Conservation (phyloP, 2,797 vertebrate species). For the Simalia tracyae region DNA sequence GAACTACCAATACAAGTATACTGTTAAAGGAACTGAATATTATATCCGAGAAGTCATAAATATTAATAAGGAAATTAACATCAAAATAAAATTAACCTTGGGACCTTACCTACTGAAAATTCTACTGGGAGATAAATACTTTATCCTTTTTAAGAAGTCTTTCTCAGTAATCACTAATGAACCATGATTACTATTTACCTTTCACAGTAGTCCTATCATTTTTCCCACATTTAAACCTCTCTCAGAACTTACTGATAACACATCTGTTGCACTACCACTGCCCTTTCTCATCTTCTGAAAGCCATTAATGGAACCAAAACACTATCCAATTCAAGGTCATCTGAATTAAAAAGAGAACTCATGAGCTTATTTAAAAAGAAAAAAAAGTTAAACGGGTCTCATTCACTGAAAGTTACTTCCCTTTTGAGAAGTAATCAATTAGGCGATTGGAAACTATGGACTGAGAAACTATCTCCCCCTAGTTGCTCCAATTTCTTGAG, state of each 20-base stretch:
- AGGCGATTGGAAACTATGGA: background rate
- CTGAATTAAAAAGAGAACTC: background rate
- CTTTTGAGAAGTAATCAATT: background rate
- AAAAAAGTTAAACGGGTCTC: background rate
- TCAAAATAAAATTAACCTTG: constrained; percentile 59
- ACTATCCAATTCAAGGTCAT: background rate
- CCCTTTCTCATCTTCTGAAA: background rate
- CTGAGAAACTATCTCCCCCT: background rate
- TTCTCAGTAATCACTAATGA: constrained; percentile 20
- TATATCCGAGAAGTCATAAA: constrained; percentile 38
- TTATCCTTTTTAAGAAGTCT: constrained; percentile 10
- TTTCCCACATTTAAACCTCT: constrained; percentile 1
- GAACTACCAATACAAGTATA: background rate
- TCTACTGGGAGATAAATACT: constrained; percentile 23
- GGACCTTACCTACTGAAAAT: constrained; percentile 34
- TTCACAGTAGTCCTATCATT: background rate
- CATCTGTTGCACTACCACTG: background rate
- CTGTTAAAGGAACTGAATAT: background rate
- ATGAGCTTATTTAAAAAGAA: background rate
- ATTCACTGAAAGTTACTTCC: background rate
- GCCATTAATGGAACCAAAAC: background rate
- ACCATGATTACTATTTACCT: constrained; percentile 29
- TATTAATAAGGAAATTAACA: constrained; percentile 58
- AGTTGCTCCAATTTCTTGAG: background rate
- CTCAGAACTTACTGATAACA: constrained; percentile 1